Base-by-base conservation (phyloP, 2,797 vertebrate genomes). In the Dromococcyx pavoninus region DNA sequence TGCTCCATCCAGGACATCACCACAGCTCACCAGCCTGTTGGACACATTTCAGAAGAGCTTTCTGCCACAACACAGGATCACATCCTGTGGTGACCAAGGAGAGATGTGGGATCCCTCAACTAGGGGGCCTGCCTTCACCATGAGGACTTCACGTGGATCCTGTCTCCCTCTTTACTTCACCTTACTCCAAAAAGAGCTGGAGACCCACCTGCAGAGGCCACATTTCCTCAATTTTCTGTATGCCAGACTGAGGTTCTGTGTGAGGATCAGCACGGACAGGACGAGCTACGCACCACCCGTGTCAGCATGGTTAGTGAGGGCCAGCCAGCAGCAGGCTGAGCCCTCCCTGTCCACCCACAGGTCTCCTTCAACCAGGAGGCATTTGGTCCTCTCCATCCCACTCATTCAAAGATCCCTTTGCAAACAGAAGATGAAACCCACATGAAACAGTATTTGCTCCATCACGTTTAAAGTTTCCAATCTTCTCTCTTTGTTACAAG, bases 61-160 rank as follows among this genome's bases (percentile, higher is more conserved):
- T 50, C 48, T 67, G 41, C 18, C 60, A 8, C 1, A 1, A 24
- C 0, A 1, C 44, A 39, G 21, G 62, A 39, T 9, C 43, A 27
- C 11, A 44, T 7, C 17, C 13, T 37, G 41, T 10, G 21, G 17
- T 0, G 1, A 22, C 39, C 33, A 19, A 48, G 41, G 23, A 66
- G n/a, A 41, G 4, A 56, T 3, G 2, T 0, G 4, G n/a, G 37
- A 78, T 50, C 28, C 58, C 53, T 57, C 24, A 51, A 50, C 66
- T 32, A 44, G 28, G n/a, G 84, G 17, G 57, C n/a, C 39, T 22
- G 28, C 37, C 60, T 83, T 85, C 65, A 37, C 22, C 35, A 66
- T 10, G 25, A 64, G 27, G 39, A 16, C 13, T 65, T 86, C 80
- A 86, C 12, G 1, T 28, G 57, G 33, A 44, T 75, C 81, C n/a